Conservation (phyloP, 2,113 vertebrate genomes). For the Alaudala cheleensis region DNA sequence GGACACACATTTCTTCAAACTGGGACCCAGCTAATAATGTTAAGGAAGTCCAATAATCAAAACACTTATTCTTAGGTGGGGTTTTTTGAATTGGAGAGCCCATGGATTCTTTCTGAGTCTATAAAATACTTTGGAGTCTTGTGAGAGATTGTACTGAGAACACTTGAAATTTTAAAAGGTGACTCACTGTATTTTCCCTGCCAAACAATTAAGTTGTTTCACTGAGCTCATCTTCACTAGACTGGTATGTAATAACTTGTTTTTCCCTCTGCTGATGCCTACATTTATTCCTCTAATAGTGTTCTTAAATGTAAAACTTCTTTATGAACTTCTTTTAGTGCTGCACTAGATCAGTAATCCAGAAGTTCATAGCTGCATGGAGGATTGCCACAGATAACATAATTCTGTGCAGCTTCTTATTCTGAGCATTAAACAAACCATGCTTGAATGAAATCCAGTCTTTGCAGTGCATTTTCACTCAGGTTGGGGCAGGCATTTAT, state of each 20-base stretch:
- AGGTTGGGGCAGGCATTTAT: not conserved
- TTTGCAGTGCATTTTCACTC: not conserved
- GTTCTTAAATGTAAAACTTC: not conserved
- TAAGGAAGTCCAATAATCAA: not conserved
- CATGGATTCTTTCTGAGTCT: not conserved
- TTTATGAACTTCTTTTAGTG: not conserved
- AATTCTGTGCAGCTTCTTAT: not conserved
- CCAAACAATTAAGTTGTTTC: slow-evolving; percentile 35
- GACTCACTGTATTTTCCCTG: slow-evolving; percentile 48
- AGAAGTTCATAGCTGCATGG: not conserved
- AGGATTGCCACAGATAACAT: not conserved
- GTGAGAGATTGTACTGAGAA: not conserved
- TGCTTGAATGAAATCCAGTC: not conserved
- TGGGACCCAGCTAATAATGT: not conserved
- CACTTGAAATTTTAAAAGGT: slow-evolving; percentile 19
- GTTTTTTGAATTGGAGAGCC: not conserved
- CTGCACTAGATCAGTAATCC: not conserved
- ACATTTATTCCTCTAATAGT: not conserved
- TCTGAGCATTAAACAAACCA: not conserved
- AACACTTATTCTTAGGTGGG: not conserved
- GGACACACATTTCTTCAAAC: not conserved
- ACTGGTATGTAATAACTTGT: slow-evolving; percentile 50
- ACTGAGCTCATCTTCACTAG: slow-evolving; percentile 16
- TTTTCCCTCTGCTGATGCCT: not conserved
- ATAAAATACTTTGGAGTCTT: not conserved